phyloP scores from a whole-genome alignment of 2,113 vertebrate genomes.

The Eublepharis macularius region DNA sequence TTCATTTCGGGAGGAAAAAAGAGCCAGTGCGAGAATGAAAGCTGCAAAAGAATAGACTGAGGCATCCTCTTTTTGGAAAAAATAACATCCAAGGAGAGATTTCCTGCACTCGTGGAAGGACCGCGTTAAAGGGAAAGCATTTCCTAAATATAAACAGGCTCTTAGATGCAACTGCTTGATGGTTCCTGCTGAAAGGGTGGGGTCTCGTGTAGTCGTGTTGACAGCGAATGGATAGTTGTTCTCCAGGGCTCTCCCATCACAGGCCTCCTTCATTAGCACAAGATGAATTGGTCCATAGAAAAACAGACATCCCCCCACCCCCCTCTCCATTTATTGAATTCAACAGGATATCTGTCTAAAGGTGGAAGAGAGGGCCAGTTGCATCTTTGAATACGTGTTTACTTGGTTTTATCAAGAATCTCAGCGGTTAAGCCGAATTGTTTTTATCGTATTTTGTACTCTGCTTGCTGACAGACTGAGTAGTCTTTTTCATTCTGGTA shows the following conservation, averaged over 20 bases:
- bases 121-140: constrained; percentile 39
- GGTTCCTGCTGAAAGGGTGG: neutral
- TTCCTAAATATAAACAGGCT: constrained; percentile 59
- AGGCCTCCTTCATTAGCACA: neutral
- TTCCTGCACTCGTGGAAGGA: constrained; percentile 48
- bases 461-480: no score
- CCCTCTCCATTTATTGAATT: neutral
- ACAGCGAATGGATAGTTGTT: neutral
- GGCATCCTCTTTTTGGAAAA: neutral
- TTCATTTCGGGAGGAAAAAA: neutral
- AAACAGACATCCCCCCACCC: neutral
- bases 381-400: accelerated
- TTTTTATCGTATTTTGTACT: no score
- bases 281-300: constrained; percentile 8
- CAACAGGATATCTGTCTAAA: neutral
- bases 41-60: constrained; percentile 49
- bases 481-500: no score
- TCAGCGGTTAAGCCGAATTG: no score
- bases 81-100: constrained; percentile 37
- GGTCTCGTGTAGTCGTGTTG: neutral
- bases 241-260: neutral
- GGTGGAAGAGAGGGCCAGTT: neutral
- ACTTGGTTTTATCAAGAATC: no score
- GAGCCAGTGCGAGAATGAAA: constrained; percentile 39
- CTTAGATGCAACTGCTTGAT: constrained; percentile 25